Evolutionary conservation across 1,140 invertebrate species (phyloP).

Genomic region (Scaptomyza hsui): DNA sequence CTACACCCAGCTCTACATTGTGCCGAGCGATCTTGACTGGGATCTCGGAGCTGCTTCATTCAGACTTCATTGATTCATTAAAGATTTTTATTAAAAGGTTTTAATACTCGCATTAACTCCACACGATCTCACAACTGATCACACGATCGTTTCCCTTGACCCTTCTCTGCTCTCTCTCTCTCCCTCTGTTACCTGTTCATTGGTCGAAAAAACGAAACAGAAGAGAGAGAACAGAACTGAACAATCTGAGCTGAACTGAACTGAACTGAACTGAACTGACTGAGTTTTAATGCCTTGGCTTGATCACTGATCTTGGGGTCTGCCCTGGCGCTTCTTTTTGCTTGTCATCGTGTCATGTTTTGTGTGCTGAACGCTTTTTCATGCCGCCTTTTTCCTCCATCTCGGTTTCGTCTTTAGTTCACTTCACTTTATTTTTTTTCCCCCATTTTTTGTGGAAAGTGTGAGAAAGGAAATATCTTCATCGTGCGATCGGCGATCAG

Average conservation of each 20-base stretch:
- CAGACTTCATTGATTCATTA: conserved; percentile 80
- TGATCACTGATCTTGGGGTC: conserved; percentile 28
- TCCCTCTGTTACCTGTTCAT: conserved; percentile 40
- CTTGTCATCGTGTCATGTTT: conserved; percentile 82
- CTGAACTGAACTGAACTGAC: conserved; percentile 26
- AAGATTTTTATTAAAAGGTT: conserved; percentile 83
- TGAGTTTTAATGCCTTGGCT: conserved; percentile 67
- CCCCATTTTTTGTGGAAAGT: conserved; percentile 71
- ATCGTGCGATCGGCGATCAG: conserved; percentile 66
- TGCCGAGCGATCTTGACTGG: conserved; percentile 37
- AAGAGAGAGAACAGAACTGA: not conserved
- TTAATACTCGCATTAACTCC: conserved; percentile 83
- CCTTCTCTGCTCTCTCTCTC: conserved; percentile 13
- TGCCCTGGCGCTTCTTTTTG: conserved; percentile 79
- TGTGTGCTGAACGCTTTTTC: conserved; percentile 74
- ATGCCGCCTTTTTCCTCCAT: conserved; percentile 68
- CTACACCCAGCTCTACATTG: conserved; percentile 48
- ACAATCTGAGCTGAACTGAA: conserved; percentile 4
- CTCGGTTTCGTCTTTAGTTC: conserved; percentile 24
- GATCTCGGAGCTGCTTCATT: conserved; percentile 45
- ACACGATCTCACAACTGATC: conserved; percentile 78
- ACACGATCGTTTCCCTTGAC: conserved; percentile 37
- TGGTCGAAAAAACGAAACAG: conserved; percentile 35
- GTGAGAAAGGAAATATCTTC: conserved; percentile 81
- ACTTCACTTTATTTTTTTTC: conserved; percentile 20